Base-by-base conservation (phyloP, 2,113 vertebrate species). In the Chroicocephalus ridibundus region DNA sequence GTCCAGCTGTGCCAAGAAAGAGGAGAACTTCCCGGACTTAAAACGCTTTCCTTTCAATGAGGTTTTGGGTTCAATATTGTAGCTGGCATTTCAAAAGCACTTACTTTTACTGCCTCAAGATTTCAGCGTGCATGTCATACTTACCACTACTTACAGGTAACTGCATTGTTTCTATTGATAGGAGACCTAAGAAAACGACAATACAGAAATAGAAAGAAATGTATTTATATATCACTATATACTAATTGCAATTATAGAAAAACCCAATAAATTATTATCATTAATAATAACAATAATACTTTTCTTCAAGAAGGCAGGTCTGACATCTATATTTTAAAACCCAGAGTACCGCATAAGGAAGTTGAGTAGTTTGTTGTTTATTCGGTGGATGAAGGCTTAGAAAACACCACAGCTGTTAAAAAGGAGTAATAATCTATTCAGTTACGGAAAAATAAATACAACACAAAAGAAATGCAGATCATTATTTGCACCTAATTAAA, bases 401-500 rank as follows among this genome's bases (percentile, higher is more conserved):
- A 32, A 90, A 95, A 46, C 27, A 74, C 9, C 15, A 54, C 36
- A 85, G 34, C 18, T 92, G 36, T 40, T 69, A 82, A 88, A 94
- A 77, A 77, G 24, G 10, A 54, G 18, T 44, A 65, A 74, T 27
- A 68, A 64, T 24, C 15, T 78, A 74, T 81, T 84, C 47, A 77
- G 54, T 78, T 77, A 46, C 70, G 62, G 46, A 92, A 55, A 12
- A 93, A 81, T 62, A 84, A 91, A 71, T 65, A 81, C 38, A 92
- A 31, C 60, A 40, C 15, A 76, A 86, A 75, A 75, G 22, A 89
- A 86, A 76, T 61, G 8, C 25, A 77, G 47, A 49, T 65, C 15
- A 75, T 78, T 92, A 68, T 94, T 90, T 91, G 13, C 24, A 55
- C 71, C 20, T 54, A 75, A 83, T 90, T 90, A 78, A 95, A 96